A percentile compares a stretch with the other conserved stretches of the same genome.
These are phyloP conservation scores for Vanessa atalanta DNA, from an alignment of 1,140 invertebrate genomes.

Conservation along the genomic window DNA sequence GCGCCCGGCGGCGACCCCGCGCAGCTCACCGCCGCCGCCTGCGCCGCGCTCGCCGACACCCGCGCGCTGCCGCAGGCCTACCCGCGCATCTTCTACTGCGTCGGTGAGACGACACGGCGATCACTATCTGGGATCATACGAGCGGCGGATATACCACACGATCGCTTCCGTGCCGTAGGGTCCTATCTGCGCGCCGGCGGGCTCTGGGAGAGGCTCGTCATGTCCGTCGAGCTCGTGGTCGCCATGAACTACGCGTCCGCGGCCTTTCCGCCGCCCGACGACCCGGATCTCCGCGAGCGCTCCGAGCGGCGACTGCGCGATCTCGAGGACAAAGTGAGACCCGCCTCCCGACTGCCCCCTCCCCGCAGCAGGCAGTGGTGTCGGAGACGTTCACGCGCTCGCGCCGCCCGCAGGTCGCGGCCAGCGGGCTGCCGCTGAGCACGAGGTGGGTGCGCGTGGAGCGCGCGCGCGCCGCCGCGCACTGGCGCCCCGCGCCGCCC, in stretches of 20 bases:
- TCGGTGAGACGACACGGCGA: background rate
- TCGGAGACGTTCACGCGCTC: too few relatives aligned
- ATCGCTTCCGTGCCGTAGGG: conserved; percentile 29
- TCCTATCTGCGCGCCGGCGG: conserved; percentile 51
- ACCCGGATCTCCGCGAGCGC: conserved; percentile 9
- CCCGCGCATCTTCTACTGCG: conserved; percentile 49
- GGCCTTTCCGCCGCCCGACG: conserved; percentile 41
- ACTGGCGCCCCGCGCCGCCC: conserved; percentile 48
- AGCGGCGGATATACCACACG: background rate
- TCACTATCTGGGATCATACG: background rate
- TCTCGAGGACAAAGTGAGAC: conserved; percentile 52
- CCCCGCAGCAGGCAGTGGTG: too few relatives aligned
- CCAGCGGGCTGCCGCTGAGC: conserved; percentile 56
- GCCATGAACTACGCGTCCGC: conserved; percentile 52
- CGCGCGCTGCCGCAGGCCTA: conserved; percentile 41
- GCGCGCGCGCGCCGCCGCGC: conserved; percentile 53
- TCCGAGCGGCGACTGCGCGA: conserved; percentile 43
- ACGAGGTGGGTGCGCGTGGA: conserved; percentile 65
- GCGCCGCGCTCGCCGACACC: conserved; percentile 41
- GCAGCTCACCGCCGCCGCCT: conserved; percentile 38
- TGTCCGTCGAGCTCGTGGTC: conserved; percentile 57
- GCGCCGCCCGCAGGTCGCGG: conserved; percentile 25
- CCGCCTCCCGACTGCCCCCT: too few relatives aligned
- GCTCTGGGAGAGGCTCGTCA: conserved; percentile 61
- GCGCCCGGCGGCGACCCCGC: conserved; percentile 35